These are phyloP conservation scores for Sericinus montela DNA, from an alignment of 2,888 invertebrate genomes.

Conservation along the genomic window DNA sequence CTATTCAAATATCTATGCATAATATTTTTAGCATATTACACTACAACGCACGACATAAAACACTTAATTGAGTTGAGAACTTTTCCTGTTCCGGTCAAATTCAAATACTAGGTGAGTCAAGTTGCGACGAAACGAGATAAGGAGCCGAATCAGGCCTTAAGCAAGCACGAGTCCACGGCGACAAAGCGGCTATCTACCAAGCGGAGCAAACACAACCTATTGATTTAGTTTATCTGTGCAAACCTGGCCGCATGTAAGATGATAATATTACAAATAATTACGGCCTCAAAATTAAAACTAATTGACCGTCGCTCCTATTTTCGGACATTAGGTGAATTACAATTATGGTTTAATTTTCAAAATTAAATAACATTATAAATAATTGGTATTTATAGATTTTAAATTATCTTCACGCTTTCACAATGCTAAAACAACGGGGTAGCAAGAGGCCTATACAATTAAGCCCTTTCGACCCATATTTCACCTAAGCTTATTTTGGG, in stretches of 20 bases:
- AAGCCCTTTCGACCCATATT: too few species aligned
- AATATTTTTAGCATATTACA: too few species aligned
- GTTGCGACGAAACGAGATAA: conserved; percentile 41
- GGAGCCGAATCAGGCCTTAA: conserved; percentile 56
- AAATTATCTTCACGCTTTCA: too few species aligned
- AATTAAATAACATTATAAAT: too few species aligned
- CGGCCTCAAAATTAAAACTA: conserved; percentile 6
- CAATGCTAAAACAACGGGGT: too few species aligned
- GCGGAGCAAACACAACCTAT: conserved; percentile 55
- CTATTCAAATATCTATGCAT: too few species aligned
- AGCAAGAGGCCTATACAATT: too few species aligned
- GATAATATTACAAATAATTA: background rate
- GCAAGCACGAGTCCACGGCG: conserved; percentile 47
- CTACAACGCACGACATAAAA: background rate
- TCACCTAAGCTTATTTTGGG: too few species aligned
- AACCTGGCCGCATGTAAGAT: conserved; percentile 42
- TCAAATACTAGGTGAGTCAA: conserved; percentile 12
- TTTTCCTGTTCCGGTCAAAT: conserved; percentile 6
- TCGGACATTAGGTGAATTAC: background rate
- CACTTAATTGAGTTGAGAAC: background rate
- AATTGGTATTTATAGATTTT: too few species aligned
- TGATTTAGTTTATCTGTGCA: conserved; percentile 70
- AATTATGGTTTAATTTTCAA: too few species aligned
- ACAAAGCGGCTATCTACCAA: conserved; percentile 63
- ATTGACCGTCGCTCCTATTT: background rate